Evolutionary conservation across 2,113 vertebrate species (phyloP), one percentile per base, ranked within the genome.

Genomic region (Proteles cristata): DNA sequence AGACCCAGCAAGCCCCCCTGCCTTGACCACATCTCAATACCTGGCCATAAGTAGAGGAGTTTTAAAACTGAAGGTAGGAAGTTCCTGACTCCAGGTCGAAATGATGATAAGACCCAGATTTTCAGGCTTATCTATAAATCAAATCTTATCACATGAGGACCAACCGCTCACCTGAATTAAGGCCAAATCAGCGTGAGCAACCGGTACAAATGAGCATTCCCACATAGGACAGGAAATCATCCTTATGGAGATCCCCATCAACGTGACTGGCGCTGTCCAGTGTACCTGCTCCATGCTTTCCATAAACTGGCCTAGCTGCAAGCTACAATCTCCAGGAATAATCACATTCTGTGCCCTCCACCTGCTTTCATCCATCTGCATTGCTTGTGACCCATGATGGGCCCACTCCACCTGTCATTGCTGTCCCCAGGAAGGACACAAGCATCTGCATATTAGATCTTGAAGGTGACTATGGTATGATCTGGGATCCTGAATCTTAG

Each of bases 21-120:
- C 45, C 28, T 23, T 93, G 21, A 61, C n/a, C 79, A 81, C 15
- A 39, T 55, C 39, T 74, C 35, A 55, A 53, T n/a, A 16, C 17
- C 16, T 11, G 21, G 19, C 9, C 28, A 26, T 15, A 43, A 55
- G 11, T 25, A 80, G 7, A 58, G 28, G 55, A 43, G 16, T 43
- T 97, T 79, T 80, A 85, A 85, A 88, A 61, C 21, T 43, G 65
- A 86, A 7, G 50, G 6, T 76, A 33, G 39, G 45, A 43, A 81
- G 66, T 26, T 90, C 45, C 50, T 76, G 61, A 25, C 25, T 94
- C 73, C 9, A 58, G 80, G 33, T 58, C 28, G 28, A 63, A 77
- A 28, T 63, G 55, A 80, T 35, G 55, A 63, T 7, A 25, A 35
- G 25, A n/a, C 16, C 83, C 26, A 21, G 87, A 65, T 5, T 7